Evolutionary conservation across 1,140 invertebrate species (phyloP), one percentile per base, ranked within the genome.

Genomic region (Bombus haemorrhoidalis): DNA sequence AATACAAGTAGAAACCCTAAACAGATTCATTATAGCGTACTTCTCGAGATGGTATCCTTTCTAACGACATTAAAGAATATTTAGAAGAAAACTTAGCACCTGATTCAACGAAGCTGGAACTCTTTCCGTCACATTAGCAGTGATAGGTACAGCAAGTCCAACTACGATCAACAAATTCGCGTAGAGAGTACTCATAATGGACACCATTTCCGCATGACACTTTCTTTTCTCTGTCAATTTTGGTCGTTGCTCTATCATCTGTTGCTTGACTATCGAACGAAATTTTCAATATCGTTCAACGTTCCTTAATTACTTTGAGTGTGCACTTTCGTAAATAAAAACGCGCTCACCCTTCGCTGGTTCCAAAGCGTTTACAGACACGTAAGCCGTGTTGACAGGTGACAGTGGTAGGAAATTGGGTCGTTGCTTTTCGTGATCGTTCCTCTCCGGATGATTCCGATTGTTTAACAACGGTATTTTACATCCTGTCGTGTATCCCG

Each of bases 1-100:
- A 95, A 92, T 98, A 98, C 32, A 98, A 95, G 93, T 98, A 98
- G 93, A 98, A 98, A 39, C 97, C 97, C 97, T 98, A 96, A 64
- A 96, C 96, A 91, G 75, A 28, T 32, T 37, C 4, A 1, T 71
- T 71, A 28, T 1, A 28, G 22, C 8, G 3, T 28, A 62, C 37
- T 12, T 71, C 68, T 22, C 18, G 1, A 28, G n/a, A 64, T 15
- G 5, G 32, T n/a, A 15, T 66, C 0, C 59, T 62, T n/a, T 62
- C 9, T 10, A 62, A 12, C 3, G 59, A 62, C 0, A 8, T 22
- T 22, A n/a, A 28, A n/a, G 10, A 32, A 15, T 32, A 64, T 15
- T 15, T 32, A 2, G 8, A 2, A 32, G 12, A 66, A 9, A 5
- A 18, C 5, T 34, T 34, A 0, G 15, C 64, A 78, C 96, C 96